Evolutionary conservation across 2,113 vertebrate genomes (phyloP).

Genomic region (Speoplatyrhinus poulsoni): DNA sequence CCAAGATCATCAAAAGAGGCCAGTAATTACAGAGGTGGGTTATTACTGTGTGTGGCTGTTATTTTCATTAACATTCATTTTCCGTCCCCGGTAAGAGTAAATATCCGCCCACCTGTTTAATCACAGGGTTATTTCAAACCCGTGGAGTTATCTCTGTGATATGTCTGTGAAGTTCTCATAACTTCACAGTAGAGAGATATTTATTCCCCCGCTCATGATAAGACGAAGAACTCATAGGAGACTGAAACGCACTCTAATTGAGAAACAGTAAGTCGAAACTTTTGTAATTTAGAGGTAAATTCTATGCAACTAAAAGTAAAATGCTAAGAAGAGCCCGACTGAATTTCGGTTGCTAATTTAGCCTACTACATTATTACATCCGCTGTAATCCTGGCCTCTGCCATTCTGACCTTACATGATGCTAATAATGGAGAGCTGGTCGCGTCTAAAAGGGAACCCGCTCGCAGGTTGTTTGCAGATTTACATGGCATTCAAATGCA

Average conservation of each 20-base stretch:
- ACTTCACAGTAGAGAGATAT: slow-evolving; percentile 70
- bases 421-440: slow-evolving; percentile 46
- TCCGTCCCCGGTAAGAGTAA: slow-evolving; percentile 82
- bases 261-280: slow-evolving; percentile 28
- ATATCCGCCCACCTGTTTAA: slow-evolving; percentile 86
- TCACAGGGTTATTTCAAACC: slow-evolving; percentile 87
- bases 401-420: slow-evolving; percentile 27
- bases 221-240: slow-evolving; percentile 32
- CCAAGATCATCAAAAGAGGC: slow-evolving; percentile 68
- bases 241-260: slow-evolving; percentile 13
- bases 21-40: slow-evolving; percentile 83
- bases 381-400: slow-evolving; percentile 5
- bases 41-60: slow-evolving; percentile 80
- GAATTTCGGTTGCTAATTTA: not conserved
- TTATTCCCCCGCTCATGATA: slow-evolving; percentile 34
- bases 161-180: slow-evolving; percentile 78
- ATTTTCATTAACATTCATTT: slow-evolving; percentile 93
- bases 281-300: slow-evolving; percentile 16
- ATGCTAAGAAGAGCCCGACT: not conserved
- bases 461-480: slow-evolving; percentile 64
- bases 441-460: slow-evolving; percentile 54
- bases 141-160: slow-evolving; percentile 82
- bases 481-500: slow-evolving; percentile 71
- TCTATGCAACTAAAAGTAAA: slow-evolving; percentile 2
- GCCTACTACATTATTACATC: slow-evolving; percentile 7